phyloP scores from a whole-genome alignment of 1,140 invertebrate species.

The Sminthurinus signatus region DNA sequence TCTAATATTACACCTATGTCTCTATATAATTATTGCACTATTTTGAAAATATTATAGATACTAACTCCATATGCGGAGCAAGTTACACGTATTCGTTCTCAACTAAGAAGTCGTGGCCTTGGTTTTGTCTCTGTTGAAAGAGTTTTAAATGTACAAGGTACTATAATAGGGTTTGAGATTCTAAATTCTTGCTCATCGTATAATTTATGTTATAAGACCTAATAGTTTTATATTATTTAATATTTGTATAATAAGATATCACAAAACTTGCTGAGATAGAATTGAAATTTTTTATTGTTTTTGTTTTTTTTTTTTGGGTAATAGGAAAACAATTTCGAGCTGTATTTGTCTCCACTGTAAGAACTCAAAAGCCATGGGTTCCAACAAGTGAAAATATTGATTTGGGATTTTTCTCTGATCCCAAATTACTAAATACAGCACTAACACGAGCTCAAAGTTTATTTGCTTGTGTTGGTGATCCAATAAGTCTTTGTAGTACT shows the following conservation, averaged over 20 bases:
- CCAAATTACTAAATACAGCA: conserved; percentile 75
- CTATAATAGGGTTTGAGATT: too few relatives aligned
- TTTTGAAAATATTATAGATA: too few relatives aligned
- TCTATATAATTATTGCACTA: too few relatives aligned
- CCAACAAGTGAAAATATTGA: conserved; percentile 54
- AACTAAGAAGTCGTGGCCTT: conserved; percentile 66
- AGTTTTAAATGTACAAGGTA: conserved; percentile 79
- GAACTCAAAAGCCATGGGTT: conserved; percentile 58
- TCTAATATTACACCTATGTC: too few relatives aligned
- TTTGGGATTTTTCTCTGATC: conserved; percentile 78
- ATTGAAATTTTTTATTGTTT: background rate
- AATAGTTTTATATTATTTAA: background rate
- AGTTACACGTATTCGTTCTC: conserved; percentile 63
- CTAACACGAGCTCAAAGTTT: conserved; percentile 77
- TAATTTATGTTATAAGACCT: background rate
- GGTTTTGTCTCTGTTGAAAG: conserved; percentile 73
- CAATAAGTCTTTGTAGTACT: conserved; percentile 71
- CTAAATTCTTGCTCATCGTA: too few relatives aligned
- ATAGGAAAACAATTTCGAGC: conserved; percentile 75
- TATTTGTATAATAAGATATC: background rate
- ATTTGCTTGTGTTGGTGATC: conserved; percentile 81
- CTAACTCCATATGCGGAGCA: conserved; percentile 74
- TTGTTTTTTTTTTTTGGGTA: conserved; percentile 20
- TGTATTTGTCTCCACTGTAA: conserved; percentile 76
- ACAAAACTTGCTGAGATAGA: background rate